These are phyloP conservation scores for Hoplodrina blanda DNA, from an alignment of 2,888 invertebrate genomes.

Conservation along the genomic window DNA sequence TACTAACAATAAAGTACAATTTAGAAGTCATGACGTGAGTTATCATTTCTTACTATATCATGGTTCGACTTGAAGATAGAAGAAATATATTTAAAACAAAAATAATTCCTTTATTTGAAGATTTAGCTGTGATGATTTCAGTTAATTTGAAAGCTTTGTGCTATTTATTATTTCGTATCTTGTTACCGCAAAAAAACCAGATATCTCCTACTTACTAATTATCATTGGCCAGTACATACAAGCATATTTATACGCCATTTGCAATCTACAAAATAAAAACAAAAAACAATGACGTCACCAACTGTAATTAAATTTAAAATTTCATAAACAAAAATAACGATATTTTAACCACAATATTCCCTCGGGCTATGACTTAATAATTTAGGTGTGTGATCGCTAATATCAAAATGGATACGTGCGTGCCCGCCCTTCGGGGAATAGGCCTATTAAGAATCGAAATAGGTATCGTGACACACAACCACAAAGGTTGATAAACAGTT, in stretches of 20 bases:
- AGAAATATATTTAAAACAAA: background rate
- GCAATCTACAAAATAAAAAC: background rate
- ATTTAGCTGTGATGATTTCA: background rate
- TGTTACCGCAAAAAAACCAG: no score
- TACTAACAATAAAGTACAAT: background rate
- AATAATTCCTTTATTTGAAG: conserved; percentile 7
- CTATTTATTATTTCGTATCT: background rate
- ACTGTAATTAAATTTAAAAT: conserved; percentile 25
- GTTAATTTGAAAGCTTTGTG: background rate
- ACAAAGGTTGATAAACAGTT: conserved; percentile 58
- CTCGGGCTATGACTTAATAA: conserved; percentile 67
- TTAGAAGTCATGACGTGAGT: conserved; percentile 9
- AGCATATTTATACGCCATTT: no score
- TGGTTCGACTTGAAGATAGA: conserved; percentile 5
- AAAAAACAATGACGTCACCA: conserved; percentile 20
- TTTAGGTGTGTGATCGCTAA: conserved; percentile 71
- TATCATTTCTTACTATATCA: conserved; percentile 14
- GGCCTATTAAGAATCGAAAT: conserved; percentile 63
- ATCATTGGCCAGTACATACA: no score
- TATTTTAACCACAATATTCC: conserved; percentile 63
- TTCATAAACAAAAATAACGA: conserved; percentile 51
- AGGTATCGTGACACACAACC: conserved; percentile 63
- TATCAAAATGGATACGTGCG: conserved; percentile 72
- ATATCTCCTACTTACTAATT: no score
- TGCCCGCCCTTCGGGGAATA: conserved; percentile 64